phyloP scores from a whole-genome alignment of 2,797 vertebrate species.

The Anisognathus igniventris region DNA sequence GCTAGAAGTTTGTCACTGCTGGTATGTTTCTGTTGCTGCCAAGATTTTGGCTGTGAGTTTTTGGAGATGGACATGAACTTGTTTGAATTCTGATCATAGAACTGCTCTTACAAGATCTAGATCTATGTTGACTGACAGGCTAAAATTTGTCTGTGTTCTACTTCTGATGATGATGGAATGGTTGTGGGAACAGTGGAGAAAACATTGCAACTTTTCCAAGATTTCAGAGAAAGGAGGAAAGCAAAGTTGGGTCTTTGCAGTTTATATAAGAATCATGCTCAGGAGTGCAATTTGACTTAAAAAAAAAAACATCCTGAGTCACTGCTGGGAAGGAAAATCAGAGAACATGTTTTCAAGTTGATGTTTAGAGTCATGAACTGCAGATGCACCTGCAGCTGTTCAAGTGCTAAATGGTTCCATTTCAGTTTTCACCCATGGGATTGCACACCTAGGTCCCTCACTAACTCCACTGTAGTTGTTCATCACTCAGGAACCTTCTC shows the following conservation, averaged over 20 bases:
- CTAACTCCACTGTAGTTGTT: neutral
- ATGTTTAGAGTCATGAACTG: neutral
- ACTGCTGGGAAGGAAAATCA: neutral
- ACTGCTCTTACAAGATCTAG: neutral
- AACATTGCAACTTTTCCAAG: neutral
- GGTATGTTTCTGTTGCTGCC: neutral
- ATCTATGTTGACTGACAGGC: neutral
- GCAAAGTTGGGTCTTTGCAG: neutral
- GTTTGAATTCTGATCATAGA: neutral
- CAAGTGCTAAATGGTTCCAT: neutral
- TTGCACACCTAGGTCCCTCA: neutral
- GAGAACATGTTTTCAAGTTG: neutral
- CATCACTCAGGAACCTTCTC: neutral
- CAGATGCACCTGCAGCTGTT: neutral
- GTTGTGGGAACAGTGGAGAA: neutral
- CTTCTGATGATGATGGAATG: neutral
- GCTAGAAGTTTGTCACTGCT: neutral
- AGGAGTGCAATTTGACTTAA: neutral
- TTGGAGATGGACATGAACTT: neutral
- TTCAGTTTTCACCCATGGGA: neutral
- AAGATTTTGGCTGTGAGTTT: neutral
- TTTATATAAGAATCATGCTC: neutral
- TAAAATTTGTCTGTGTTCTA: neutral
- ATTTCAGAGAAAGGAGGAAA: neutral
- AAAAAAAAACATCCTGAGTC: neutral